These are phyloP conservation scores for Erannis defoliaria DNA, from an alignment of 2,888 invertebrate species.

Conservation along the genomic window DNA sequence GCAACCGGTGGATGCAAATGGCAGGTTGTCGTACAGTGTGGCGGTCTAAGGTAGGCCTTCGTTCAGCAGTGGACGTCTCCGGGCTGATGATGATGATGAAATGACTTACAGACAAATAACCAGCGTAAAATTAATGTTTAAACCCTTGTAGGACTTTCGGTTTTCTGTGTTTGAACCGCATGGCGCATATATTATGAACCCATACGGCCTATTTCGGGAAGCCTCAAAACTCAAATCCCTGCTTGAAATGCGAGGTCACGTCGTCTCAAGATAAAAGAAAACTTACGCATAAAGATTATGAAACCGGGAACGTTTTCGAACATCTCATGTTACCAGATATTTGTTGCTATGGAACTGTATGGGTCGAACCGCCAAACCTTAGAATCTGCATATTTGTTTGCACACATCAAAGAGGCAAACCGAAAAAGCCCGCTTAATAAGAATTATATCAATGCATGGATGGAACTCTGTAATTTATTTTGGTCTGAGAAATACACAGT, in stretches of 20 bases:
- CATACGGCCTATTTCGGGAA: slow-evolving; percentile 35
- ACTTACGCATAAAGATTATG: slow-evolving; percentile 40
- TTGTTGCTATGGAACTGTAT: slow-evolving; percentile 8
- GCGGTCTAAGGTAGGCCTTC: too few species aligned
- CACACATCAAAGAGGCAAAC: not conserved
- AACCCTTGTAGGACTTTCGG: too few species aligned
- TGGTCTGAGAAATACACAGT: too few species aligned
- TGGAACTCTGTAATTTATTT: too few species aligned
- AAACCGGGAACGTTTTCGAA: slow-evolving; percentile 22
- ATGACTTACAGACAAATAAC: slow-evolving; percentile 33
- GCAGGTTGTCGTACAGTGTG: too few species aligned
- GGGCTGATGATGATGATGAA: too few species aligned
- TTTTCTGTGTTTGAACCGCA: slow-evolving; percentile 53
- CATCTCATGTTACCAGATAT: slow-evolving; percentile 33
- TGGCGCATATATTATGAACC: slow-evolving; percentile 39
- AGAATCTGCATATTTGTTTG: not conserved
- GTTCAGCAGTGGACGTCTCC: too few species aligned
- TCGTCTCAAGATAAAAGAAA: slow-evolving; percentile 38
- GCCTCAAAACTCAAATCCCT: slow-evolving; percentile 38
- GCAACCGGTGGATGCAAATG: too few species aligned
- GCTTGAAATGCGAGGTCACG: slow-evolving; percentile 42
- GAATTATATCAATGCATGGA: not conserved
- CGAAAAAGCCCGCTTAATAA: not conserved
- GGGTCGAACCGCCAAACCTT: not conserved
- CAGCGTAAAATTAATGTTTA: slow-evolving; percentile 55